phyloP scores from a whole-genome alignment of 2,113 vertebrate species.

The Brienomyrus brachyistius region DNA sequence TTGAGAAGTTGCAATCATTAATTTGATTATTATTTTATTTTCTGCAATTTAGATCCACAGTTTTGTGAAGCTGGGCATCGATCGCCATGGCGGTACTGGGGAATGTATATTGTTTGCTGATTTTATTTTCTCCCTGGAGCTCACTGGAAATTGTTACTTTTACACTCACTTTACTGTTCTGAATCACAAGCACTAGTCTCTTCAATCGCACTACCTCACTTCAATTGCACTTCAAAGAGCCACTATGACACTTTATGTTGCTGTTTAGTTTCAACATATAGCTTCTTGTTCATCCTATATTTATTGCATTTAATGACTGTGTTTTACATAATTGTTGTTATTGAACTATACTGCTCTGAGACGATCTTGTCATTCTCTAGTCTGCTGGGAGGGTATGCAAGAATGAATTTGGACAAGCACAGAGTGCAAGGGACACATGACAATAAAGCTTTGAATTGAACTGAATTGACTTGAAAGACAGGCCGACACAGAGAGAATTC shows the following conservation, averaged over 20 bases:
- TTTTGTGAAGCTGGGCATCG: not conserved
- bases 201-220: not conserved
- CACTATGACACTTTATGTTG: not conserved
- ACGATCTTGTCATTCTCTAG: not conserved
- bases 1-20: not conserved
- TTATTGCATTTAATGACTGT: not conserved
- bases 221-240: not conserved
- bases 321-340: not conserved
- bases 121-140: not conserved
- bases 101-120: not conserved
- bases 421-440: not conserved
- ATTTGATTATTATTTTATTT: not conserved
- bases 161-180: not conserved
- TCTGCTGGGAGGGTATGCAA: not conserved
- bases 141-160: not conserved
- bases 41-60: not conserved
- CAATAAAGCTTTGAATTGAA: not conserved
- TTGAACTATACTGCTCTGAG: not conserved
- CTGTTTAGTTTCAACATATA: not conserved
- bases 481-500: not conserved
- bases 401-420: not conserved
- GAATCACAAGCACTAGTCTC: not conserved
- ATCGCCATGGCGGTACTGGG: not conserved
- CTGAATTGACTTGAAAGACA: not conserved
- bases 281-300: not conserved